Evolutionary conservation across 2,888 invertebrate genomes (phyloP).

Genomic region (Thereva nobilitata): DNA sequence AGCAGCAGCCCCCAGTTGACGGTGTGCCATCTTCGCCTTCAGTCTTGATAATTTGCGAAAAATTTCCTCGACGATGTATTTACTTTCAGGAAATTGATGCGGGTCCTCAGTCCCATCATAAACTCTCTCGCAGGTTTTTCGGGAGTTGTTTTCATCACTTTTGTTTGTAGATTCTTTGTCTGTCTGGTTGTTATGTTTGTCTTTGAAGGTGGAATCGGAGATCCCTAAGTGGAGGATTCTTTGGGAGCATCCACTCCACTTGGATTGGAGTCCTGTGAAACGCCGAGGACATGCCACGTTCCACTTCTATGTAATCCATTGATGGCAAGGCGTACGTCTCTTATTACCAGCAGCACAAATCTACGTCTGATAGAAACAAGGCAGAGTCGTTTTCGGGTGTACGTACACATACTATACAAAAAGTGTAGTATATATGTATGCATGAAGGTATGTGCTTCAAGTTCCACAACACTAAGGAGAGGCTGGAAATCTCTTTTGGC

Average conservation of each 20-base stretch:
- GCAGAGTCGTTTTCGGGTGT: no score
- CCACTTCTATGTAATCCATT: no score
- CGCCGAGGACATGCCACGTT: no score
- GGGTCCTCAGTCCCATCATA: conserved; percentile 27
- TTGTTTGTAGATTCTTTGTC: conserved; percentile 24
- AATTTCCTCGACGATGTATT: conserved; percentile 29
- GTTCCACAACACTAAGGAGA: background rate
- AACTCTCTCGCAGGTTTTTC: conserved; percentile 1
- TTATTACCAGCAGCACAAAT: no score
- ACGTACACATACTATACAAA: background rate
- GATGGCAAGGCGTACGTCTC: no score
- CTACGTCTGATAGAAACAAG: no score
- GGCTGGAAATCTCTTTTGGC: conserved; percentile 17
- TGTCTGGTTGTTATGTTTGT: conserved; percentile 25
- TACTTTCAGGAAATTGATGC: conserved; percentile 33
- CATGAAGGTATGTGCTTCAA: background rate
- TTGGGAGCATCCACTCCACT: conserved; percentile 1
- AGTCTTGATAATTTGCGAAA: conserved; percentile 31
- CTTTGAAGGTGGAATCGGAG: background rate
- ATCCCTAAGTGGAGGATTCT: conserved; percentile 1
- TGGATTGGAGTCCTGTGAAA: no score
- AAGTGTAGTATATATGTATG: conserved; percentile 1
- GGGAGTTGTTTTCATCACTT: conserved; percentile 25
- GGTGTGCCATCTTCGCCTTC: conserved; percentile 15
- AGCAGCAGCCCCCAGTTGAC: background rate